These are phyloP conservation scores for Augiades crinisus DNA, from an alignment of 2,888 invertebrate genomes.

Conservation along the genomic window DNA sequence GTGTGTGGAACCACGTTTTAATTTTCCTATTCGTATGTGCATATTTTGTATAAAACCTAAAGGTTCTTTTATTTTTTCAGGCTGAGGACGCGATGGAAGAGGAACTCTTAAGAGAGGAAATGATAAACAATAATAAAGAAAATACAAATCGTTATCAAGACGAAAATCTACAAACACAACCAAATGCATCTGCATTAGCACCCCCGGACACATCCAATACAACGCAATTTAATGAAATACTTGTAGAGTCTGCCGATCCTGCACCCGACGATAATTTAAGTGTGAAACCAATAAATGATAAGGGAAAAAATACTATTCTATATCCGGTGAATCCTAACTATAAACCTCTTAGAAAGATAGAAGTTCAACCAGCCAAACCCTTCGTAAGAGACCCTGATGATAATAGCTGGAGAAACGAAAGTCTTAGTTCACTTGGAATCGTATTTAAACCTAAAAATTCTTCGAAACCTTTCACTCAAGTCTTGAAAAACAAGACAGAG, in stretches of 20 bases:
- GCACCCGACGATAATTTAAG: slow-evolving; percentile 42
- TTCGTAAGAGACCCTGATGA: slow-evolving; percentile 69
- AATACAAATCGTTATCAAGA: slow-evolving; percentile 40
- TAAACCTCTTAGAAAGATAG: slow-evolving; percentile 67
- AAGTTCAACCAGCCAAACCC: slow-evolving; percentile 58
- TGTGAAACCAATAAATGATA: slow-evolving; percentile 56
- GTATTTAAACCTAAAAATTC: slow-evolving; percentile 73
- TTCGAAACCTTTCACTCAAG: slow-evolving; percentile 68
- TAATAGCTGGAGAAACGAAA: slow-evolving; percentile 75
- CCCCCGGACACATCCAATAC: not conserved
- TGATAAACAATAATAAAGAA: slow-evolving; percentile 46
- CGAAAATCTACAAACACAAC: slow-evolving; percentile 22
- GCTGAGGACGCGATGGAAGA: slow-evolving; percentile 62
- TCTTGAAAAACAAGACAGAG: slow-evolving; percentile 71
- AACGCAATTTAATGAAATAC: not conserved
- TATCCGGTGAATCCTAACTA: slow-evolving; percentile 63
- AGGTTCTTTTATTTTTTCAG: no score
- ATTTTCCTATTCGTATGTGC: no score
- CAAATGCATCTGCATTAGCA: not conserved
- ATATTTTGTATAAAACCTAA: no score
- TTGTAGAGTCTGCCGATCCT: not conserved
- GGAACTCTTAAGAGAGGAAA: slow-evolving; percentile 57
- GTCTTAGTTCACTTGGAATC: slow-evolving; percentile 70
- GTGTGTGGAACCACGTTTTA: no score
- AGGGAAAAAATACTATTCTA: slow-evolving; percentile 44